Percentiles rank a stretch among this genome's conserved stretches.
Evolutionary conservation across 2,888 invertebrate genomes (phyloP).

Genomic region (Spatulosminthurus flaviceps): DNA sequence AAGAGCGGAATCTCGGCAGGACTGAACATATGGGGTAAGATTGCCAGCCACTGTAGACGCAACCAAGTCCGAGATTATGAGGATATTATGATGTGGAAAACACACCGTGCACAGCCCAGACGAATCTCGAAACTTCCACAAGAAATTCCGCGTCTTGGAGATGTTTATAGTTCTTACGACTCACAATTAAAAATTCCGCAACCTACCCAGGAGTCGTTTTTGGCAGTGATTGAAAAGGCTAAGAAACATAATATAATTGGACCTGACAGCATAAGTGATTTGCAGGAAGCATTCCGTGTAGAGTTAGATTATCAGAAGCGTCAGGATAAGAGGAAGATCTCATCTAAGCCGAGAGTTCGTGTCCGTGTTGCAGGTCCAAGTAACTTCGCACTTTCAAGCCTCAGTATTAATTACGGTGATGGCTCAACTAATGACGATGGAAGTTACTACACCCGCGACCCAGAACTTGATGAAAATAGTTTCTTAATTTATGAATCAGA

Average conservation of each 20-base stretch:
- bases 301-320: too few species aligned
- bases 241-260: background rate
- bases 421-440: background rate
- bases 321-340: too few species aligned
- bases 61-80: background rate
- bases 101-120: background rate
- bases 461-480: background rate
- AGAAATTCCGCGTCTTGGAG: background rate
- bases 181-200: background rate
- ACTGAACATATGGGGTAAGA: constrained; percentile 5
- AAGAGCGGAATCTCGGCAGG: constrained; percentile 21
- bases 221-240: background rate
- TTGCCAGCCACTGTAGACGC: constrained; percentile 15
- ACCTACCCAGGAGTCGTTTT: background rate
- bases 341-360: too few species aligned
- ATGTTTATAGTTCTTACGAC: background rate
- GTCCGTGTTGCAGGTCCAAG: too few species aligned
- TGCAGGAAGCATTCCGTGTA: background rate
- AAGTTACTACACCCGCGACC: background rate
- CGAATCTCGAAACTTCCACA: background rate
- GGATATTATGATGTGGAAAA: background rate
- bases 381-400: too few species aligned
- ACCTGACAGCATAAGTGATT: background rate
- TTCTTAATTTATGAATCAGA: constrained; percentile 1
- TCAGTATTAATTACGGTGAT: background rate